Evolutionary conservation across 1,140 invertebrate species (phyloP), one percentile per base, ranked within the genome.

Genomic region (Psilanteris sp.): DNA sequence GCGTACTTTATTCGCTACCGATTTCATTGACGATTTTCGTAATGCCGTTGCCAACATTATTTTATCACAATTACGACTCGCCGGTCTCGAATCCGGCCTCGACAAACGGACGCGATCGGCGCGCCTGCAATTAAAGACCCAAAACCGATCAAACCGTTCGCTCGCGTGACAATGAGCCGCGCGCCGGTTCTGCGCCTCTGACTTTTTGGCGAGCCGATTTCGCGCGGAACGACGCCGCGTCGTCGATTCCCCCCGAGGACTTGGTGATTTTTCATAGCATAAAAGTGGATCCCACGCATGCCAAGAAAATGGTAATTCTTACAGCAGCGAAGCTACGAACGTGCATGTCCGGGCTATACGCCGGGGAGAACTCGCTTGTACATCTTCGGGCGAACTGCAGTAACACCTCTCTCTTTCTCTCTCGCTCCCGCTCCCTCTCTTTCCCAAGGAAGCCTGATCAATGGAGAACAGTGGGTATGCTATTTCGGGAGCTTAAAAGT

Each of bases 401-500:
- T 37, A 36, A 41, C 37, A 46, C 37, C 22, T 68, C 26, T 52
- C 18, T 50, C 36, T 62, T n/a, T n/a, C n/a, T n/a, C n/a, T n/a
- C n/a, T n/a, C 18, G 18, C 18, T 3, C 2, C 18, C 2, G 18
- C 18, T 20, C 18, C 18, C 24, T 43, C 46, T 20, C 37, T 29
- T 31, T 39, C 15, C 31, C 61, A 14, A 24, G 36, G 41, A 54
- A 41, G 31, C 20, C 54, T 66, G 71, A 61, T 67, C 71, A 74
- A 74, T 67, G 62, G 46, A 74, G 61, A 74, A 67, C 29, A 46
- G 46, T 55, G 62, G 52, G 44, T 26, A 46, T 24, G 54, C 61
- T 74, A 74, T 61, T 74, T 67, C 71, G 55, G 59, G 54, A 67
- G 71, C 71, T 74, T 74, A 67, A 74, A 74, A 74, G 54, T 74